These are phyloP conservation scores for Orthosia gothica DNA, from an alignment of 2,888 invertebrate genomes.

Conservation along the genomic window DNA sequence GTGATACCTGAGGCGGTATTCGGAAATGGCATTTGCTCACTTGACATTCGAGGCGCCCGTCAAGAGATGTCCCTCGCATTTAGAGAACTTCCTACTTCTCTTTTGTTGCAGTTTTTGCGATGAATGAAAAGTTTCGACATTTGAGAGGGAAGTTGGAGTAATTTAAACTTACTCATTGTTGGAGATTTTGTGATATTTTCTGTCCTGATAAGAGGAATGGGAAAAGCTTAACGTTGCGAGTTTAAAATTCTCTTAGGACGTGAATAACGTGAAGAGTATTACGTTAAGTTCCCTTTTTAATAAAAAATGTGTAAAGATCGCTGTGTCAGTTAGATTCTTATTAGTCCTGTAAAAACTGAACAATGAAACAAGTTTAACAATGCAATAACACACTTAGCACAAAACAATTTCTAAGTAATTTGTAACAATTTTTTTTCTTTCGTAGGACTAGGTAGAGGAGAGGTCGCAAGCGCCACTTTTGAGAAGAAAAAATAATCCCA, in stretches of 20 bases:
- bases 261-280: no score
- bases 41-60: slow-evolving; percentile 60
- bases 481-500: no score
- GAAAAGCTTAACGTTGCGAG: neutral
- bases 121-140: slow-evolving; percentile 11
- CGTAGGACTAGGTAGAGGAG: no score
- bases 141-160: slow-evolving; percentile 1
- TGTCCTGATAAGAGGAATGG: neutral
- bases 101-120: slow-evolving; percentile 44
- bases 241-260: neutral
- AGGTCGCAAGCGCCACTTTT: no score
- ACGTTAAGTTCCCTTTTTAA: no score
- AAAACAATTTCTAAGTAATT: no score
- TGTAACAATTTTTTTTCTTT: no score
- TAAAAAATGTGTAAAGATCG: no score
- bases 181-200: neutral
- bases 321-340: no score
- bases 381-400: no score
- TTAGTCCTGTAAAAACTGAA: no score
- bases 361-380: no score
- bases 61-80: slow-evolving; percentile 48
- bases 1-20: slow-evolving; percentile 53
- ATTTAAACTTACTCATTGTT: neutral
- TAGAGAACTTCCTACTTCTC: slow-evolving; percentile 33
- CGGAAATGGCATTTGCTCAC: slow-evolving; percentile 57